Base-by-base conservation (phyloP, 53 echinoderm and acorn worm species). In the Hippasteria phrygiana region DNA sequence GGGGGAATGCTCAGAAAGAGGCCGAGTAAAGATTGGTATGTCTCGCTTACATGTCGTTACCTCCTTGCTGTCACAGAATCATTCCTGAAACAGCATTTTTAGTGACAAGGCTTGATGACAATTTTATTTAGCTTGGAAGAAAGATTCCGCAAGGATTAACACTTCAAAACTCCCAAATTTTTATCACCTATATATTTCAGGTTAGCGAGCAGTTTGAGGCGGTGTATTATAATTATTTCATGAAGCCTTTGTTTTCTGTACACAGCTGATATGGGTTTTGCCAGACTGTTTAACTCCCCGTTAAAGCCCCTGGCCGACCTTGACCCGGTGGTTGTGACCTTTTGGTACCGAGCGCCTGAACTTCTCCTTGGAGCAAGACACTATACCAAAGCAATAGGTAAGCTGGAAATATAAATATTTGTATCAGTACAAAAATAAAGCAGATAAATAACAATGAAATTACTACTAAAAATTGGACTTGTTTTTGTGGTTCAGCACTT, bases 281-380 rank as follows among this genome's bases (percentile, higher is more conserved):
- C 95, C 6, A 77, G 95, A 74, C 79, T 95, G 20, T 95, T 97
- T 87, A 95, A 97, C 75, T 92, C 95, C 5, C 97, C 97, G 5
- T 80, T 97, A 36, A 95, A 95, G 32, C 95, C 97, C 2, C 78
- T 97, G 18, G 97, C 95, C n/a, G 95, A 97, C 77, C 76, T 97
- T 33, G 97, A 97, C 72, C 97, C 97, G 12, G 97, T 97, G 59
- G 97, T 97, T 4, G 97, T 97, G 9, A 97, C 97, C 41, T 97
- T 97, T 91, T 97, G 97, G 97, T 97, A 97, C 91, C 88, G 97
- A 38, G 97, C 97, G 6, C 97, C 97, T 22, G 97, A 97, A 66
- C 87, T 97, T 2, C 88, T 97, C 0, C 89, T 97, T 0, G 97
- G 97, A 45, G 97, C 97, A 1, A 93, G 97, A 76, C 97, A 96